Percentiles rank a stretch among this genome's conserved stretches.
phyloP scores from a whole-genome alignment of 2,113 vertebrate genomes.

The Athene noctua region DNA sequence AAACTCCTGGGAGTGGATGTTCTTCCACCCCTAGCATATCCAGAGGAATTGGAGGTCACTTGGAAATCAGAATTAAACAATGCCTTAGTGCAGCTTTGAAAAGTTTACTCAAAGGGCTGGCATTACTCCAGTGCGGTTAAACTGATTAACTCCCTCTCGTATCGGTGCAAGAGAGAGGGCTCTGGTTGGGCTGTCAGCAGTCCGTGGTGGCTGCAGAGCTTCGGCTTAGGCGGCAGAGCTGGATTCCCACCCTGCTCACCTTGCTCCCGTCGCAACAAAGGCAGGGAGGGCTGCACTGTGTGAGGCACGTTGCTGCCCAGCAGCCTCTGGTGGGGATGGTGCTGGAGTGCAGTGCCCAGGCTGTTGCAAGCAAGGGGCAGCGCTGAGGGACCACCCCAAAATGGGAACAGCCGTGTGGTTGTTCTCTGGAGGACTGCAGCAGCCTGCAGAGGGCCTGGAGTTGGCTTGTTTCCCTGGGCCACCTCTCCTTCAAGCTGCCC shows the following conservation, averaged over 20 bases:
- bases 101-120: constrained; percentile 14
- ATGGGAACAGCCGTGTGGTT: neutral
- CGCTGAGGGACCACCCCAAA: neutral
- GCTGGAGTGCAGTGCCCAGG: neutral
- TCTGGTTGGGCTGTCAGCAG: neutral
- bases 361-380: neutral
- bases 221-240: neutral
- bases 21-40: neutral
- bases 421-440: neutral
- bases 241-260: neutral
- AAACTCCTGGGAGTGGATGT: neutral
- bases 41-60: neutral
- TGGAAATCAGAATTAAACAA: constrained; percentile 38
- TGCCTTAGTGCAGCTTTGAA: neutral
- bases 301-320: neutral
- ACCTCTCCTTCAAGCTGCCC: neutral
- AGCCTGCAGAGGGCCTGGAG: neutral
- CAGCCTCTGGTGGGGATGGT: neutral
- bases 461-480: neutral
- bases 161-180: neutral
- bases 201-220: neutral
- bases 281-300: rapidly evolving
- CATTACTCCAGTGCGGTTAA: neutral
- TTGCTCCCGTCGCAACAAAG: neutral
- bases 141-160: neutral